Evolutionary conservation across 2,888 invertebrate genomes (phyloP).

Genomic region (Bhutanitis thaidina): DNA sequence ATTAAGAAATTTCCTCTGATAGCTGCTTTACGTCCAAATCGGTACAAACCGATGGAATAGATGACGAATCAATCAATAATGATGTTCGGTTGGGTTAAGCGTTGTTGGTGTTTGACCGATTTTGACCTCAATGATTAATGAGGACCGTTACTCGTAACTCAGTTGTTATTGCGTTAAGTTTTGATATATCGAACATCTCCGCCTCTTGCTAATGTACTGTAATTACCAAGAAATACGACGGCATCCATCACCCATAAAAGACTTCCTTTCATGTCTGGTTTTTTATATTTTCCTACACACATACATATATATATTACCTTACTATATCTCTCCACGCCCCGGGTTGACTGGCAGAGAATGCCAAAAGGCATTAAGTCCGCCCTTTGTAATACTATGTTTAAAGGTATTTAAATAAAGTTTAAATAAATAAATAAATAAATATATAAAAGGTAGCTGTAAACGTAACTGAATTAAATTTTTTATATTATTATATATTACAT

Average conservation of each 20-base stretch:
- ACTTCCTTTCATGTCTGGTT: too few relatives aligned
- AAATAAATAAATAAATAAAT: too few relatives aligned
- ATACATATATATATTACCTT: too few relatives aligned
- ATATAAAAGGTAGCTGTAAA: too few relatives aligned
- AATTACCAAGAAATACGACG: conserved; percentile 38
- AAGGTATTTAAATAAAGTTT: too few relatives aligned
- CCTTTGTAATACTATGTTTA: too few relatives aligned
- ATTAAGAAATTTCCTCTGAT: conserved; percentile 11
- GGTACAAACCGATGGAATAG: conserved; percentile 29
- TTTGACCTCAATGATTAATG: conserved; percentile 74
- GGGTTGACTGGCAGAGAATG: too few relatives aligned
- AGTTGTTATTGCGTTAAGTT: conserved; percentile 67
- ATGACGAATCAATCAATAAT: conserved; percentile 61
- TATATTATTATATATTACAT: too few relatives aligned
- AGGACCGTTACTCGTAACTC: conserved; percentile 70
- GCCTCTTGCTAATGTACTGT: conserved; percentile 41
- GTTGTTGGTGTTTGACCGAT: conserved; percentile 58
- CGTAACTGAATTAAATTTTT: too few relatives aligned
- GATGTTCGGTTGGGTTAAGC: conserved; percentile 48
- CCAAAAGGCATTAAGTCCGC: too few relatives aligned
- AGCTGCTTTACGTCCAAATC: conserved; percentile 17
- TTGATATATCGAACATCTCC: conserved; percentile 49
- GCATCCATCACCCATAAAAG: neutral
- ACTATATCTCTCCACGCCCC: too few relatives aligned
- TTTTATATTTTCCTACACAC: too few relatives aligned